Conservation (phyloP, 1,140 invertebrate genomes). For the Bombyx mori region DNA sequence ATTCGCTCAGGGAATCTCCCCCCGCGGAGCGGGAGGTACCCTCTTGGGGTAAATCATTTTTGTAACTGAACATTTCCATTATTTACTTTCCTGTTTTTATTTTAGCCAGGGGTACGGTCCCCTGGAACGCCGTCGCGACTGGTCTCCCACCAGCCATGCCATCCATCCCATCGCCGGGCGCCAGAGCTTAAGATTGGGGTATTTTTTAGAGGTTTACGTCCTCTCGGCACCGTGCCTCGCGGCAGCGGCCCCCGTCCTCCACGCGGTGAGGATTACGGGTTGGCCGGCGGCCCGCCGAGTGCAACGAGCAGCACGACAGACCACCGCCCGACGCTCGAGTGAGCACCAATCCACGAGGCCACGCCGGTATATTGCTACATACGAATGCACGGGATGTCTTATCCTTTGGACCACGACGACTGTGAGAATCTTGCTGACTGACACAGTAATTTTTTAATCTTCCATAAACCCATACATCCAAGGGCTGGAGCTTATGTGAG, state of each 20-base stretch:
- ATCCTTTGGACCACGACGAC: constrained; percentile 18
- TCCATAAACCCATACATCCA: constrained; percentile 17
- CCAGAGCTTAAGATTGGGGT: constrained; percentile 9
- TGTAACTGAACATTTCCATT: constrained; percentile 4
- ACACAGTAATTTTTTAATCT: constrained; percentile 16
- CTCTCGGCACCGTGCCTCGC: constrained; percentile 20
- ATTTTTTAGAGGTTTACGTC: constrained; percentile 34
- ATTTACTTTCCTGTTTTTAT: constrained; percentile 15
- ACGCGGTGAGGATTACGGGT: too few species aligned
- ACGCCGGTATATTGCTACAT: too few species aligned
- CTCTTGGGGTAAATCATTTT: constrained; percentile 7
- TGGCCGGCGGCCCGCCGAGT: too few species aligned
- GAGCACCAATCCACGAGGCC: too few species aligned
- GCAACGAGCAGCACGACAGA: too few species aligned
- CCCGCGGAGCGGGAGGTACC: too few species aligned
- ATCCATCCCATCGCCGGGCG: too few species aligned
- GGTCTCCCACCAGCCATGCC: too few species aligned
- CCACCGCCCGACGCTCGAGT: too few species aligned
- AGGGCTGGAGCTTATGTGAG: constrained; percentile 37
- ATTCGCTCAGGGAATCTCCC: constrained; percentile 20
- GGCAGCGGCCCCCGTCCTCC: too few species aligned
- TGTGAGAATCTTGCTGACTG: constrained; percentile 15
- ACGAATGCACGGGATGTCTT: too few species aligned
- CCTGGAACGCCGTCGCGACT: constrained; percentile 15
- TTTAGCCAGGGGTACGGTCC: too few species aligned